Base-by-base conservation (phyloP, 2,888 invertebrate species). In the Drosophila subsilvestris region DNA sequence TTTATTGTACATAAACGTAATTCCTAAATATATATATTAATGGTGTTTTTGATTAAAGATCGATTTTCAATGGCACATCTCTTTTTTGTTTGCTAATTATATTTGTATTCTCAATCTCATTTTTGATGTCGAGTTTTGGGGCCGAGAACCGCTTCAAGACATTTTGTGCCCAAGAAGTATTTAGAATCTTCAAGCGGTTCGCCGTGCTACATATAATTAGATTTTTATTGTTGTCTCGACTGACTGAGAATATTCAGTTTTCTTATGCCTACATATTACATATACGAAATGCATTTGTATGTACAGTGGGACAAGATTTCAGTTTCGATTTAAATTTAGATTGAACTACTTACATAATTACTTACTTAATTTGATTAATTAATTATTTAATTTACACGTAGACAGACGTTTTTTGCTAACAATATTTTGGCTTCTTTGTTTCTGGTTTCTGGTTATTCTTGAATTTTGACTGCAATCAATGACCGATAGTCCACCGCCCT, bases 291-390 rank as follows among this genome's bases (percentile, higher is more conserved):
- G 85, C 81, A 79, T 78, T 84, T 66, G 63, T 88, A 84, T 84
- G 83, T 88, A 83, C 86, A 88, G 86, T 82, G 88, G 83, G 78
- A 88, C 80, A 75, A 65, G 62, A 75, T 42, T 48, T 63, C 62
- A 66, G 66, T 55, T 53, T 60, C 47, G 56, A 77, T 70, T 75
- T 71, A 72, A 75, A 86, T 78, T 78, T 80, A 84, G 76, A 86
- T 88, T 84, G 76, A 80, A 86, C 83, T 84, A 84, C 88, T 83
- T 88, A 84, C 88, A 88, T 88, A 63, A 75, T 14, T 22, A 65
- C 58, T 74, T 59, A 63, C 72, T 54, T 71, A 66, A 74, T 49
- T 49, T 68, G 49, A 45, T 61, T 65, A 56, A n/a, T n/a, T n/a
- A n/a, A n/a, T n/a, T n/a, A n/a, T n/a, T 62, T 58, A 20, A 43